Base-by-base conservation (phyloP, 2,797 vertebrate species). In the Platyrinchus mystaceus region DNA sequence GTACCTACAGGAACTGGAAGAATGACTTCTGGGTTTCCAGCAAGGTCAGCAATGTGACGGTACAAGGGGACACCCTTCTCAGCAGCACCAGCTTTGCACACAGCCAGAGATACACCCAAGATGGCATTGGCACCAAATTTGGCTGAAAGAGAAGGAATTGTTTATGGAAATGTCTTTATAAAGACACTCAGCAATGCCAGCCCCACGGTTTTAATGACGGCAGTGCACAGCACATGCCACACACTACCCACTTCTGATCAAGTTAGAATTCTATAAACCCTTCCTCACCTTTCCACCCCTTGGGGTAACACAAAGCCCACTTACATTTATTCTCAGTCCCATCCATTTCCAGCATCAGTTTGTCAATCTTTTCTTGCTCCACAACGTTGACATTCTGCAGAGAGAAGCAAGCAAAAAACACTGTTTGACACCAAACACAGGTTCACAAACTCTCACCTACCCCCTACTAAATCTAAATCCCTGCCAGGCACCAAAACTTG, bases 81-180 rank as follows among this genome's bases (percentile, higher is more conserved):
- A 64, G 99, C 99, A 53, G 99, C 99, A 70, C 99, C 99, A 70
- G 99, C 99, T 97, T 99, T 99, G 98, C 99, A 99, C 91, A 99
- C 99, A 75, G 99, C 99, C 97, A 99, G 98, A 90, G 99, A 99
- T 20, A 99, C 99, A 0, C 99, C 99, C 98, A 99, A 97, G 97
- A 99, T 99, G 96, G 99, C 99, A 62, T 99, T 99, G 10, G 99
- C 99, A 97, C 99, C 99, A 94, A 99, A 99, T 96, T 99, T 99
- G 60, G 99, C 99, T 99, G 89, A 43, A 97, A 95, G 0, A 6
- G 15, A 84, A 76, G 23, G 24, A 39, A 22, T 16, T 6, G 6
- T 27, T 93, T 20, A 77, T 20, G 30, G 5, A 49, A 79, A 2
- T 2, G 5, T 34, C 44, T 55, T 15, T 30, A 27, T 1, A 2